Evolutionary conservation across 2,113 vertebrate genomes (phyloP).

Genomic region (Stegostoma tigrinum): DNA sequence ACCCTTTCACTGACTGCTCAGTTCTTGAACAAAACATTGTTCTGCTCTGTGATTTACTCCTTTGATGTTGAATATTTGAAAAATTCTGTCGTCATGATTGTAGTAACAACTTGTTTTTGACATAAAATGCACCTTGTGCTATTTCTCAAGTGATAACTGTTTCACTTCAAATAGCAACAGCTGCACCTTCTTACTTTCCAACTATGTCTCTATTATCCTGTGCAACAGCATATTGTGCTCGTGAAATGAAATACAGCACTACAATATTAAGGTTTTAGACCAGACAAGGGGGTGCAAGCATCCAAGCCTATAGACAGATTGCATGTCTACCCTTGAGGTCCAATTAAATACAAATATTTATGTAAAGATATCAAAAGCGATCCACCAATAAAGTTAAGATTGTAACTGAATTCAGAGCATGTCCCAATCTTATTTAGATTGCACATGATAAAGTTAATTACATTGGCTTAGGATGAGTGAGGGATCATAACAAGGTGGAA

Average conservation of each 20-base stretch:
- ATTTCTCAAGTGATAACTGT: neutral
- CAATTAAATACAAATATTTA: conserved; percentile 4
- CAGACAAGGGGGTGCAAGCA: neutral
- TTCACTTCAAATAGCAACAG: neutral
- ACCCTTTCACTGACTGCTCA: too few relatives aligned
- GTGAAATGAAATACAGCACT: neutral
- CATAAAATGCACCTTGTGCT: neutral
- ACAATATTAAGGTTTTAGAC: neutral
- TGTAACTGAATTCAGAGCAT: neutral
- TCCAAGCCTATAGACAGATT: neutral
- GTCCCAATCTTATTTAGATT: neutral
- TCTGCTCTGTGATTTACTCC: neutral
- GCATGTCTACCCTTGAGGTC: neutral
- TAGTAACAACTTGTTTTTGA: neutral
- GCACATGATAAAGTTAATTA: conserved; percentile 24
- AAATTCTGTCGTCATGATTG: neutral
- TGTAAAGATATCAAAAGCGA: neutral
- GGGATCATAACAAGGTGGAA: neutral
- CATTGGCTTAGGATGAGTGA: neutral
- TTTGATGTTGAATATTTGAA: neutral
- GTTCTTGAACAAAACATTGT: neutral
- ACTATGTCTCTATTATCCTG: neutral
- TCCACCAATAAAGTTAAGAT: neutral
- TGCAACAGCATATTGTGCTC: neutral
- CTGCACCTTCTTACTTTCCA: neutral